Percentiles rank a stretch among this genome's conserved stretches.
These are phyloP conservation scores for Odontamblyopus lacepedii DNA, from an alignment of 2,797 vertebrate genomes.

Conservation along the genomic window DNA sequence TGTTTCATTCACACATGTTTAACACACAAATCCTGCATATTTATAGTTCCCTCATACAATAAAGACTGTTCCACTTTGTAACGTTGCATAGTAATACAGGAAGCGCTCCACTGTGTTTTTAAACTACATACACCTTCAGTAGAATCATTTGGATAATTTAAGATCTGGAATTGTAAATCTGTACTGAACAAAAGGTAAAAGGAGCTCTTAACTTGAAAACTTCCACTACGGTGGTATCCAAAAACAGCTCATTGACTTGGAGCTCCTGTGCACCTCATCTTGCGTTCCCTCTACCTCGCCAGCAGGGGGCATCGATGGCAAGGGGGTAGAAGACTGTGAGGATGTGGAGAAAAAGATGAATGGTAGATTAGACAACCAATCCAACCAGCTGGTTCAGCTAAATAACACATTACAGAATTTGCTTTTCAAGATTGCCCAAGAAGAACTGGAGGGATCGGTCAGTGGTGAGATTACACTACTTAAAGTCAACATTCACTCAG, in stretches of 20 bases:
- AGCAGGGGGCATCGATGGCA: slow-evolving; percentile 64
- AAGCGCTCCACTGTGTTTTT: too few species aligned
- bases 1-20: too few species aligned
- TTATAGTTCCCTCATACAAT: too few species aligned
- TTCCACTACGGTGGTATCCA: slow-evolving; percentile 76
- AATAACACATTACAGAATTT: slow-evolving; percentile 87
- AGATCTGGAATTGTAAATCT: too few species aligned
- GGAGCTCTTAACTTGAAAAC: too few species aligned
- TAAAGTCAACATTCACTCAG: slow-evolving; percentile 93
- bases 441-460: slow-evolving; percentile 76
- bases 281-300: slow-evolving; percentile 77
- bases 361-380: slow-evolving; percentile 81
- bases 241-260: slow-evolving; percentile 83
- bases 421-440: slow-evolving; percentile 81
- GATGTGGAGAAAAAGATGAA: slow-evolving; percentile 79
- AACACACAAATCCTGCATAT: too few species aligned
- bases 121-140: too few species aligned
- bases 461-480: slow-evolving; percentile 95
- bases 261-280: slow-evolving; percentile 87
- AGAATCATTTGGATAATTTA: too few species aligned
- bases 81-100: too few species aligned
- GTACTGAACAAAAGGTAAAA: too few species aligned
- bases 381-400: slow-evolving; percentile 78
- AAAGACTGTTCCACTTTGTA: too few species aligned
- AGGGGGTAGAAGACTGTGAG: slow-evolving; percentile 64